Conservation (phyloP, 2,797 vertebrate genomes). For the Lepidocolaptes lacrymiger region DNA sequence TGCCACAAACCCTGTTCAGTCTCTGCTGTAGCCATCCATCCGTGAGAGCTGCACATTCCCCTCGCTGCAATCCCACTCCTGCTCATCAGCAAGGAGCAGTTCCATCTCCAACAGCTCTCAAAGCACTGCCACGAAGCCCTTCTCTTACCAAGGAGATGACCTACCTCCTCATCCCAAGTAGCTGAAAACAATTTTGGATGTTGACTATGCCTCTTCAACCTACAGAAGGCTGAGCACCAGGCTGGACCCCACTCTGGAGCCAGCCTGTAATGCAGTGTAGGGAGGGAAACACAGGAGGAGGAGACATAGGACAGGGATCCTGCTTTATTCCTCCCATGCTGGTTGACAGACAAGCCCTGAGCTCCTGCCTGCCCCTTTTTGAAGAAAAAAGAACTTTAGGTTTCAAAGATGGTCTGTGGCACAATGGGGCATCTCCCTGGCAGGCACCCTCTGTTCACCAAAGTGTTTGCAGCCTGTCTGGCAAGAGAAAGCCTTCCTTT, state of each 20-base stretch:
- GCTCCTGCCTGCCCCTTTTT: background rate
- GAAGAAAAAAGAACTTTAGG: background rate
- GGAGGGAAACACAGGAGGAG: background rate
- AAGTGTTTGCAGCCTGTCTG: background rate
- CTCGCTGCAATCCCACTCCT: accelerated
- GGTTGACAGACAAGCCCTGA: background rate
- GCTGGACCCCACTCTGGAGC: background rate
- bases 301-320: background rate
- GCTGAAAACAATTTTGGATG: background rate
- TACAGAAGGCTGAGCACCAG: background rate
- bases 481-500: background rate
- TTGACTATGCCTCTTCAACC: background rate
- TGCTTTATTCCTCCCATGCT: background rate
- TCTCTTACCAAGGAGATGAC: background rate
- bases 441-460: background rate
- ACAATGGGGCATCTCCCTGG: background rate
- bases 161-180: background rate
- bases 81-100: background rate
- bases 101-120: background rate
- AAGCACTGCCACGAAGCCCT: background rate
- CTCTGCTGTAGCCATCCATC: background rate
- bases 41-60: accelerated
- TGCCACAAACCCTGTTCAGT: background rate
- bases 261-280: accelerated
- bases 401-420: background rate